These are phyloP conservation scores for Drosophila punjabiensis DNA, from an alignment of 1,140 invertebrate genomes.

Conservation along the genomic window DNA sequence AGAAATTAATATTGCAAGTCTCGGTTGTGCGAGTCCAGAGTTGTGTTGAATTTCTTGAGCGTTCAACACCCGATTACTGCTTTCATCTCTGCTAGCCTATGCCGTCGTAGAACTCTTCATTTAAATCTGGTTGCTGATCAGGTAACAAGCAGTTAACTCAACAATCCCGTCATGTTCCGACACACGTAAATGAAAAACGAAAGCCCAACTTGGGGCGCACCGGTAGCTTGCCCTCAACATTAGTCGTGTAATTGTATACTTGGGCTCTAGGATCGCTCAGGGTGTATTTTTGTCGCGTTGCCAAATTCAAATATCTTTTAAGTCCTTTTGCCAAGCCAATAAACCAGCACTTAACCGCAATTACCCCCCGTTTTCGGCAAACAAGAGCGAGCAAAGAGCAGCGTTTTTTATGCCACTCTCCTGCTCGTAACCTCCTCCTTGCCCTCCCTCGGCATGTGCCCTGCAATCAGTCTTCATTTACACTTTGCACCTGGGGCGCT, in stretches of 20 bases:
- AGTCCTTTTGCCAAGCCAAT: conserved; percentile 80
- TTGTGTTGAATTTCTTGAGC: neutral
- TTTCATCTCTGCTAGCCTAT: neutral
- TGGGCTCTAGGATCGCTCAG: conserved; percentile 15
- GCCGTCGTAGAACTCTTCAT: neutral
- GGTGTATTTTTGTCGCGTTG: conserved; percentile 42
- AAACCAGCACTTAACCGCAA: conserved; percentile 84
- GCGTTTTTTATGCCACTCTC: conserved; percentile 63
- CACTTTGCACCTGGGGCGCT: conserved; percentile 81
- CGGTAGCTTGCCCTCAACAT: conserved; percentile 60
- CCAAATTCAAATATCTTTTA: conserved; percentile 75
- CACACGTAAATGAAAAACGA: conserved; percentile 6
- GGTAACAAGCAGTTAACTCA: conserved; percentile 28
- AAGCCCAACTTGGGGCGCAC: conserved; percentile 7
- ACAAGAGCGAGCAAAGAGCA: conserved; percentile 61
- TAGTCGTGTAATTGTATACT: conserved; percentile 30
- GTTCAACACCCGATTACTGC: conserved; percentile 1
- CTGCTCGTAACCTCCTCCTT: conserved; percentile 7
- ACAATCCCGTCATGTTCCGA: conserved; percentile 20
- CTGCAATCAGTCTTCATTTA: conserved; percentile 83
- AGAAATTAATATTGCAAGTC: conserved; percentile 47
- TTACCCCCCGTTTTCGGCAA: conserved; percentile 78
- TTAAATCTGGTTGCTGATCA: conserved; percentile 15
- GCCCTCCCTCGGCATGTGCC: conserved; percentile 60
- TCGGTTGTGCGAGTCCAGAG: neutral